Percentiles rank a stretch among this genome's conserved stretches.
phyloP scores from a whole-genome alignment of 2,113 vertebrate genomes.

The Limnothrissa miodon region DNA sequence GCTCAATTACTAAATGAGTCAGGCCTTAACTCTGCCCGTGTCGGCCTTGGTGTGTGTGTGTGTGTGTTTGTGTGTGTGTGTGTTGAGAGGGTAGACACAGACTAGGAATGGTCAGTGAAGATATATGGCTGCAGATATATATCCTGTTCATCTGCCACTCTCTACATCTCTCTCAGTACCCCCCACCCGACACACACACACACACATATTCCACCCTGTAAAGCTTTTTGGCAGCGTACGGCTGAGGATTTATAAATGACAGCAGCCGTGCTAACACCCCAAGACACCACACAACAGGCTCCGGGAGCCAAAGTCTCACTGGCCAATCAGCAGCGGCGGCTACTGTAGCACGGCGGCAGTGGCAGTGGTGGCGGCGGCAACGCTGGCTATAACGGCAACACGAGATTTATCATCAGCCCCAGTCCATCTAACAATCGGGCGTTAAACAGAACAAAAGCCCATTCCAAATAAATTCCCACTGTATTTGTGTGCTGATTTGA shows the following conservation, averaged over 20 bases:
- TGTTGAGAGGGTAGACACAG: background rate
- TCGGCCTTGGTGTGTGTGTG: background rate
- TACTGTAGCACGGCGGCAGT: background rate
- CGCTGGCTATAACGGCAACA: slow-evolving; percentile 22
- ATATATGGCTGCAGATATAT: slow-evolving; percentile 37
- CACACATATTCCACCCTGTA: background rate
- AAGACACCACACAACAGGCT: slow-evolving; percentile 55
- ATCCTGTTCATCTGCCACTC: slow-evolving; percentile 44
- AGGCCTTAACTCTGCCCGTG: background rate
- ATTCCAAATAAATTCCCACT: slow-evolving; percentile 99
- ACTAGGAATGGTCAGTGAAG: slow-evolving; percentile 9
- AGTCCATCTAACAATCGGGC: slow-evolving; percentile 94
- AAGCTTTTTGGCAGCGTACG: slow-evolving; percentile 43
- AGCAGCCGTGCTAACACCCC: slow-evolving; percentile 40
- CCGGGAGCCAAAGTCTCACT: slow-evolving; percentile 51
- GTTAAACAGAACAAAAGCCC: slow-evolving; percentile 98
- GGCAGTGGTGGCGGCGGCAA: background rate
- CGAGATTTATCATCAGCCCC: slow-evolving; percentile 87
- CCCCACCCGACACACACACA: background rate
- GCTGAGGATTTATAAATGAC: slow-evolving; percentile 52
- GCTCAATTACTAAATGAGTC: slow-evolving; percentile 5
- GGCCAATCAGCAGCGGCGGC: background rate
- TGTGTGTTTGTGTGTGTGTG: too few species aligned
- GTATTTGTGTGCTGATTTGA: slow-evolving; percentile 99
- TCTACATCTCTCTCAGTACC: background rate